Percentiles rank a stretch among this genome's conserved stretches.
Conservation (phyloP, 2,888 invertebrate genomes). For the Rhagophthalmus giganteus region DNA sequence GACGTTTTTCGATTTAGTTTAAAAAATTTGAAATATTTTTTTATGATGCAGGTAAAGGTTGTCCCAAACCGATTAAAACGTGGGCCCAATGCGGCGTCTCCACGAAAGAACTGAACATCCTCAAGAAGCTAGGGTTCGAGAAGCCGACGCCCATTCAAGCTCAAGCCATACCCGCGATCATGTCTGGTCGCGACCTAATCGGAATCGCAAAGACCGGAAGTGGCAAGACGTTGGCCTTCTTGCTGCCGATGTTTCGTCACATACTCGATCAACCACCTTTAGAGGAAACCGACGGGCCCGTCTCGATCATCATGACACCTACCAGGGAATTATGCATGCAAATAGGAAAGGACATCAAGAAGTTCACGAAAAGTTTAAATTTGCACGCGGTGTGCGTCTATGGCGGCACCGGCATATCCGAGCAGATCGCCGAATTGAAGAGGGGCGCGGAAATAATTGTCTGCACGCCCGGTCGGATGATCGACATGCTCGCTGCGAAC, state of each 20-base stretch:
- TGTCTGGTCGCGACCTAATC: constrained; percentile 95
- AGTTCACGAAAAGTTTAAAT: constrained; percentile 86
- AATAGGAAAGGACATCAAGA: constrained; percentile 93
- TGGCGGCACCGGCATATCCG: constrained; percentile 96
- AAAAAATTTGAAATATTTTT: neutral
- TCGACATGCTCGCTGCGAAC: constrained; percentile 99
- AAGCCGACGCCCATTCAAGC: constrained; percentile 99
- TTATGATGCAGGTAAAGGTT: constrained; percentile 67
- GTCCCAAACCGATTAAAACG: constrained; percentile 91
- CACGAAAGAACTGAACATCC: constrained; percentile 89
- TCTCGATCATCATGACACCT: constrained; percentile 96
- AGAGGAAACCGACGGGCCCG: constrained; percentile 97
- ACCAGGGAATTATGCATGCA: constrained; percentile 98
- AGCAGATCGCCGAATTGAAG: constrained; percentile 91
- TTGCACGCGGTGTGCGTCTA: constrained; percentile 95
- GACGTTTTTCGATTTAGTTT: neutral
- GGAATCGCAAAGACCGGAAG: constrained; percentile 99
- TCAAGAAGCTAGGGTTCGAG: constrained; percentile 89
- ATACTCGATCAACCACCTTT: constrained; percentile 90
- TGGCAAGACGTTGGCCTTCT: constrained; percentile 97
- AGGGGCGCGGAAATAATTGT: constrained; percentile 97
- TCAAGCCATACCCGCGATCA: constrained; percentile 95
- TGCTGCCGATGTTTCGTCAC: constrained; percentile 96
- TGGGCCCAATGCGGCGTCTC: constrained; percentile 99
- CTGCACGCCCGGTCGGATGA: constrained; percentile 99